Evolutionary conservation across 2,888 invertebrate species (phyloP).

Genomic region (Conomelus anceps): DNA sequence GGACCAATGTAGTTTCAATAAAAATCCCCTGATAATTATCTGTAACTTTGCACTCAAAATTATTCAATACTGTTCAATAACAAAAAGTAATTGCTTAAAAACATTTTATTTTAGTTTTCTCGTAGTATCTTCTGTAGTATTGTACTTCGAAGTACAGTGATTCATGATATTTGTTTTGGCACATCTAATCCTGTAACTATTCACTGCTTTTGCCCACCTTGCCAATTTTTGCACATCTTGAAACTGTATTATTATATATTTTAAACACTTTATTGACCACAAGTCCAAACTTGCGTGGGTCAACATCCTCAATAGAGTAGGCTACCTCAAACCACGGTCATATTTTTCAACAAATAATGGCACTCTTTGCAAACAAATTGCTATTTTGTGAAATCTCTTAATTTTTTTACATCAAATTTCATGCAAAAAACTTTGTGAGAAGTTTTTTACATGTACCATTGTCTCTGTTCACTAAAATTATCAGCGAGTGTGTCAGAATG

Average conservation of each 20-base stretch:
- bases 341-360: neutral
- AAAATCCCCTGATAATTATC: too few relatives aligned
- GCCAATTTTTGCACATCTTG: neutral
- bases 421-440: neutral
- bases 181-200: neutral
- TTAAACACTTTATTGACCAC: neutral
- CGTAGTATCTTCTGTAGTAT: too few relatives aligned
- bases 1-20: too few relatives aligned
- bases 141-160: neutral
- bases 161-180: neutral
- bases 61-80: too few relatives aligned
- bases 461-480: neutral
- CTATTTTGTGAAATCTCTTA: neutral
- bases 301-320: neutral
- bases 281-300: neutral
- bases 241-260: too few relatives aligned
- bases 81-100: too few relatives aligned
- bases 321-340: neutral
- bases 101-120: too few relatives aligned
- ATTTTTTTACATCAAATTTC: neutral
- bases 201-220: neutral
- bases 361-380: neutral
- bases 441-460: neutral
- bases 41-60: too few relatives aligned
- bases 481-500: neutral